Evolutionary conservation across 2,888 invertebrate species (phyloP).

Genomic region (Odontomyia ornata): DNA sequence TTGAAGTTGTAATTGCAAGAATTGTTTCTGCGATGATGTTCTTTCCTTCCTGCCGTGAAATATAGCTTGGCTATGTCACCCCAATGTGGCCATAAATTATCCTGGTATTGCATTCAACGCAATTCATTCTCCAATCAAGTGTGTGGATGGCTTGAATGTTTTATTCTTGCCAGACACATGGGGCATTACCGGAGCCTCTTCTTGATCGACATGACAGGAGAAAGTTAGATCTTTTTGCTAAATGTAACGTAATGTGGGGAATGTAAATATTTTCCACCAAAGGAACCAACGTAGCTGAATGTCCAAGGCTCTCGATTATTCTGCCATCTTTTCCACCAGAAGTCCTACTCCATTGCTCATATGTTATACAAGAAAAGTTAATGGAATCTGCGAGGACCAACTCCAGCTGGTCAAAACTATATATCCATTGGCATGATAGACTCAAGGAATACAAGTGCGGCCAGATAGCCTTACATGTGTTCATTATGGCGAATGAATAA

Average conservation of each 20-base stretch:
- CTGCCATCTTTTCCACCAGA: no score
- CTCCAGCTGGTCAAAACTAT: not conserved
- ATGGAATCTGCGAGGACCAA: not conserved
- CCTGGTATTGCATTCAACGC: conserved; percentile 21
- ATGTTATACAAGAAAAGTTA: no score
- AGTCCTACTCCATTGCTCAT: no score
- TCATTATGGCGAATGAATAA: conserved; percentile 43
- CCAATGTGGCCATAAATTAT: conserved; percentile 46
- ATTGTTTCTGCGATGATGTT: no score
- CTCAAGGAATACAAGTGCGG: not conserved
- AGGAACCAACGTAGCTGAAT: no score
- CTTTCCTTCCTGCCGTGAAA: not conserved
- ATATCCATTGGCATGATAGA: not conserved
- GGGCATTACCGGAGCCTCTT: no score
- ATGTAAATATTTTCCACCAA: no score
- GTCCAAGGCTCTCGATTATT: no score
- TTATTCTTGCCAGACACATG: conserved; percentile 5
- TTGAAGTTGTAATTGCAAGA: no score
- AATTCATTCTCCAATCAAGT: not conserved
- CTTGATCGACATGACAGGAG: no score
- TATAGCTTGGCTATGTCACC: conserved; percentile 45
- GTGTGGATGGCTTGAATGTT: not conserved
- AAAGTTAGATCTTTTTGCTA: no score
- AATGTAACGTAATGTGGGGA: no score
- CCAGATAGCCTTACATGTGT: conserved; percentile 28